Evolutionary conservation across 2,888 invertebrate species (phyloP).

Genomic region (Diaprepes abbreviatus): DNA sequence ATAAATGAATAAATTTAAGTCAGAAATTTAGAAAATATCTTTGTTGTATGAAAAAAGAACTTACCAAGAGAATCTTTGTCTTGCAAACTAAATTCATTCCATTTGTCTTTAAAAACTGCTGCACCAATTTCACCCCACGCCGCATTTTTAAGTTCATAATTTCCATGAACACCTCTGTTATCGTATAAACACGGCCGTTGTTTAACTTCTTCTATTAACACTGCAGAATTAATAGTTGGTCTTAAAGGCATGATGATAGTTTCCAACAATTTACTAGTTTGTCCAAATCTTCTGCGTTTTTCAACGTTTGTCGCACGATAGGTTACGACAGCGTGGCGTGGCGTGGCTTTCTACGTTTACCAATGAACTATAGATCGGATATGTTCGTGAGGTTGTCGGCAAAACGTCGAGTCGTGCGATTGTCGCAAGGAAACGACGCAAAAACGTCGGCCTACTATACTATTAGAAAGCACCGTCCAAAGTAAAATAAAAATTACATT

Average conservation of each 20-base stretch:
- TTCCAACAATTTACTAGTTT: neutral
- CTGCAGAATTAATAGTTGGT: slow-evolving; percentile 18
- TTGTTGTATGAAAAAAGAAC: slow-evolving; percentile 20
- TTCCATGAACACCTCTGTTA: slow-evolving; percentile 48
- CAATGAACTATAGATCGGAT: slow-evolving; percentile 12
- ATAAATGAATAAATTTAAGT: too few relatives aligned
- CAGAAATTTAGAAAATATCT: too few relatives aligned
- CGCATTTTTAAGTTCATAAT: slow-evolving; percentile 52
- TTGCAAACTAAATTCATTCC: slow-evolving; percentile 47
- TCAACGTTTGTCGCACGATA: slow-evolving; percentile 33
- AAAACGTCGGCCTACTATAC: slow-evolving; percentile 14
- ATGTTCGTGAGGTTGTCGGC: slow-evolving; percentile 6
- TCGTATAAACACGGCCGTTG: slow-evolving; percentile 57
- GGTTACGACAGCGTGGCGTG: slow-evolving; percentile 7
- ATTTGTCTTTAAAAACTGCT: slow-evolving; percentile 53
- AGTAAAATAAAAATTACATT: too few relatives aligned
- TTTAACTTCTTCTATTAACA: slow-evolving; percentile 51
- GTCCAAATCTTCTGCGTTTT: neutral
- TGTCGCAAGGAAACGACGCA: neutral
- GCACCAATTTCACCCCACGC: slow-evolving; percentile 56
- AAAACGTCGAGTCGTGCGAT: slow-evolving; percentile 15
- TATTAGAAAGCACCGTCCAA: too few relatives aligned
- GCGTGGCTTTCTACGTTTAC: neutral
- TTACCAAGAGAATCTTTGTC: slow-evolving; percentile 56
- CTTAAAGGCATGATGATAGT: slow-evolving; percentile 1